Percentiles rank a stretch among this genome's conserved stretches.
phyloP scores from a whole-genome alignment of 2,113 vertebrate species.

The Lanius collurio region DNA sequence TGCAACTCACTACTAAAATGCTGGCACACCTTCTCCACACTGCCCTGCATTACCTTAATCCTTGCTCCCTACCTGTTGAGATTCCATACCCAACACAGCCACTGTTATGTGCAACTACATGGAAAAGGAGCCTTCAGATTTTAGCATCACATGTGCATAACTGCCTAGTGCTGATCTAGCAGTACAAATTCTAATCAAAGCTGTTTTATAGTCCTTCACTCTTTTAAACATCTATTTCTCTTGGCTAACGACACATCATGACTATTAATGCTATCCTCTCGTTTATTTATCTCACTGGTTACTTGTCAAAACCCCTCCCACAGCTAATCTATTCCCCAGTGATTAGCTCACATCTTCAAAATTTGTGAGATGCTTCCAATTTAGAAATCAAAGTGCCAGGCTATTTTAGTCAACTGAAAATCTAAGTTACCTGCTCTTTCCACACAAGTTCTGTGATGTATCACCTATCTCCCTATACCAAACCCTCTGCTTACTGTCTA shows the following conservation, averaged over 20 bases:
- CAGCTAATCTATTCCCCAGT: background rate
- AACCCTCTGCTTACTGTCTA: background rate
- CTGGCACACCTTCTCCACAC: background rate
- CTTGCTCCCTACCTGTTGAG: background rate
- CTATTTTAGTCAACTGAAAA: background rate
- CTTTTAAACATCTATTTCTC: background rate
- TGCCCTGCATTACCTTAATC: background rate
- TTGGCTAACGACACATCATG: background rate
- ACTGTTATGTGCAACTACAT: accelerated
- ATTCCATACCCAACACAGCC: background rate
- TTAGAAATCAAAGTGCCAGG: background rate
- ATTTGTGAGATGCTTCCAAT: background rate
- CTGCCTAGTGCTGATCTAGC: background rate
- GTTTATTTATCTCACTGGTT: background rate
- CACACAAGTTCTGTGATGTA: background rate
- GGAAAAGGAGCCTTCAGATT: background rate
- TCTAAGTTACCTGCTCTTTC: background rate
- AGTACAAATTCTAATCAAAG: background rate
- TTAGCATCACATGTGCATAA: background rate
- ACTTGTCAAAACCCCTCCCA: background rate
- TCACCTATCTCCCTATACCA: background rate
- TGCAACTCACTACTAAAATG: background rate
- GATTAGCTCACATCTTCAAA: background rate
- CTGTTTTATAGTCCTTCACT: background rate
- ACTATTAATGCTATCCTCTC: background rate